A percentile compares a stretch with the other conserved stretches of the same genome.
Evolutionary conservation across 92 coral and sea anemone genomes (phyloP).

Genomic region (Parazoanthus darwini): DNA sequence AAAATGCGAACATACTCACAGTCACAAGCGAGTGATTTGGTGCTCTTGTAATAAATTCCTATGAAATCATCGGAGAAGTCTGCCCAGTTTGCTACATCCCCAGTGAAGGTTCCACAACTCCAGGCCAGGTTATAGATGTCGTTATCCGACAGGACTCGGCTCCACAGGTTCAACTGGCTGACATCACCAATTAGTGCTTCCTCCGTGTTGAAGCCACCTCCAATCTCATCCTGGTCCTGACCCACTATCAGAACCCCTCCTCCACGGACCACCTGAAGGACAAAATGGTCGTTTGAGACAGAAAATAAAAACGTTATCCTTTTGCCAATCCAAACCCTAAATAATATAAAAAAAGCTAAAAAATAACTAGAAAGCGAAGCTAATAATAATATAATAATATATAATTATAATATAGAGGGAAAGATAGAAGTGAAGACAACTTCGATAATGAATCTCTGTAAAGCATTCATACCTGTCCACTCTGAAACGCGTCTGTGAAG

Average conservation of each 20-base stretch:
- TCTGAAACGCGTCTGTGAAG: conserved; percentile 62
- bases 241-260: conserved; percentile 80
- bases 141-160: conserved; percentile 56
- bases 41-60: conserved; percentile 64
- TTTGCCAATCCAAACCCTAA: no score
- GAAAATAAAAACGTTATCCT: no score
- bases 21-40: conserved; percentile 69
- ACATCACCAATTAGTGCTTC: conserved; percentile 76
- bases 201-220: conserved; percentile 81
- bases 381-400: no score
- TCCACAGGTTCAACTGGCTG: conserved; percentile 83
- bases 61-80: conserved; percentile 72
- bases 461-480: conserved; percentile 37
- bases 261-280: conserved; percentile 61
- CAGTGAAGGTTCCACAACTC: conserved; percentile 68
- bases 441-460: not conserved
- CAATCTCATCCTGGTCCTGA: conserved; percentile 80
- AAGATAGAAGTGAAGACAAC: not conserved
- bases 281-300: not conserved
- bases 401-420: not conserved
- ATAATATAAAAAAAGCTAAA: no score
- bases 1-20: conserved; percentile 58
- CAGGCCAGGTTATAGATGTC: conserved; percentile 70
- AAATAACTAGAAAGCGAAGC: no score
- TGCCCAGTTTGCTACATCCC: conserved; percentile 80